A percentile compares a stretch with the other conserved stretches of the same genome.
Conservation (phyloP, 2,797 vertebrate genomes). For the Phataginus tricuspis region DNA sequence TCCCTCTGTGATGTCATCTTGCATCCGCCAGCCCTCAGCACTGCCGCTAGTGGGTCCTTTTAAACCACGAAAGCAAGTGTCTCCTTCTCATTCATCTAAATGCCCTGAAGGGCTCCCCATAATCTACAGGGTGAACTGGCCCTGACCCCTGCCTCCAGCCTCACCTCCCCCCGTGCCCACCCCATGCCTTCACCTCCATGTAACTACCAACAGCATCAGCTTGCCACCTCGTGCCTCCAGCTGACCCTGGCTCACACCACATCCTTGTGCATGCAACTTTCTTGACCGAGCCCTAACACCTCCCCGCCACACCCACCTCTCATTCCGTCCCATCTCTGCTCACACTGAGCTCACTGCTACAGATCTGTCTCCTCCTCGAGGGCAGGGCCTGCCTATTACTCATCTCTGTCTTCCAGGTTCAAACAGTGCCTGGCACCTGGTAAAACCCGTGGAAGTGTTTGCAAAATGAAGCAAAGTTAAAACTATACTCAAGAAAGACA, state of each 20-base stretch:
- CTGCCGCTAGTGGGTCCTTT: not conserved
- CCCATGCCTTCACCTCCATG: not conserved
- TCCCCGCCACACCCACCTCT: not conserved
- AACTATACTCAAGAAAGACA: not conserved
- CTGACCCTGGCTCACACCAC: not conserved
- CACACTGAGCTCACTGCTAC: accelerated
- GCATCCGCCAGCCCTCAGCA: not conserved
- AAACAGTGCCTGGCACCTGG: not conserved
- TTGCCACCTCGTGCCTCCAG: not conserved
- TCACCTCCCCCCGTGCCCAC: not conserved
- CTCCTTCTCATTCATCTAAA: not conserved
- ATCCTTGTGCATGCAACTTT: not conserved
- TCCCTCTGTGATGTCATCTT: too few relatives aligned
- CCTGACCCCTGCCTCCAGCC: not conserved
- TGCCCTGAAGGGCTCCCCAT: not conserved
- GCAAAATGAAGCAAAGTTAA: not conserved
- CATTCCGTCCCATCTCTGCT: not conserved
- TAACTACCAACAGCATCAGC: too few relatives aligned
- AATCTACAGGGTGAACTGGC: not conserved
- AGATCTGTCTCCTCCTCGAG: not conserved
- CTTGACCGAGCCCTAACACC: not conserved
- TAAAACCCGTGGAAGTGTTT: not conserved
- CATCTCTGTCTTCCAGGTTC: not conserved
- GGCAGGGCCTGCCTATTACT: not conserved
- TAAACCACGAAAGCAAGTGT: not conserved